Evolutionary conservation across 2,113 vertebrate genomes (phyloP), one percentile per base, ranked within the genome.

Genomic region (Nanorana parkeri): DNA sequence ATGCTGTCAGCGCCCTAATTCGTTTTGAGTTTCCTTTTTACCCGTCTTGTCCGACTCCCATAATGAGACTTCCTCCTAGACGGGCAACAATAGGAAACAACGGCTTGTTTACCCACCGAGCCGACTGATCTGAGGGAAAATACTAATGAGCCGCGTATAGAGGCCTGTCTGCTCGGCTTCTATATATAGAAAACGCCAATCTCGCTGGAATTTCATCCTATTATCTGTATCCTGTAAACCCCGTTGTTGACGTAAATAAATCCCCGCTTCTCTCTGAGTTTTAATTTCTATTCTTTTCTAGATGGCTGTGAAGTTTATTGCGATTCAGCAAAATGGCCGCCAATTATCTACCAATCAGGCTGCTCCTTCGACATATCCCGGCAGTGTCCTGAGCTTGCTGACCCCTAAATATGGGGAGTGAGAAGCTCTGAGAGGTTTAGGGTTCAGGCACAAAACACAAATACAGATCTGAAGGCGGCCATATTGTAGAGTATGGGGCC

Each of bases 171-270:
- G 77, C 51, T 36, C 8, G 4, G 16, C 58, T 0, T 5, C 74
- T 77, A 77, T 77, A 77, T 64, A 63, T 77, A 77, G 58, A 51
- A 4, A 47, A 41, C 15, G n/a, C 74, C 36, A 63, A 77, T 51
- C 60, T 51, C 32, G 21, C 54, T 51, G 47, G 47, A 71, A 54
- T 28, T 28, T 51, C 51, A 71, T 54, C 68, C 68, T 73, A 29
- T 56, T 73, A 73, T 56, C 51, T 32, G 69, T 26, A 29, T 56
- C 26, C 52, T 26, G 24, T 20, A n/a, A 73, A 17, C 26, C 51
- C 55, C 52, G n/a, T 29, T 73, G 69, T 73, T 73, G 69, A 73
- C 69, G 51, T n/a, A 56, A 28, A 17, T n/a, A 56, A 28, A 17
- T 73, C 51, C 20, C 52, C 29, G 0, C 5, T 5, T 13, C 68